phyloP scores from a whole-genome alignment of 2,888 invertebrate genomes.

The Hirtodrosophila alboralis region DNA sequence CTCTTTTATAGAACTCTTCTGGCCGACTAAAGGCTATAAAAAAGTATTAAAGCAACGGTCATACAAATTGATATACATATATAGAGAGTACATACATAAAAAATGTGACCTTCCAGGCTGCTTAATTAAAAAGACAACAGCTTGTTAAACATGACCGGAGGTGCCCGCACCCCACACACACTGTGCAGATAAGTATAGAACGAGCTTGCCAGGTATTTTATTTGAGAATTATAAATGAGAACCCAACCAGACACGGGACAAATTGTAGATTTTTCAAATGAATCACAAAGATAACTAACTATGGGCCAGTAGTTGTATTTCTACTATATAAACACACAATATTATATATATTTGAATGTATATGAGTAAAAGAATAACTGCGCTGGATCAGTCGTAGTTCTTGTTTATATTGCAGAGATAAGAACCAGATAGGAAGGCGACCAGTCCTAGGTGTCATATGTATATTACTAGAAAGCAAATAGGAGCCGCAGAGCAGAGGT shows the following conservation, averaged over 20 bases:
- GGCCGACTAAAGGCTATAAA: slow-evolving; percentile 34
- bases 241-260: slow-evolving; percentile 27
- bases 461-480: slow-evolving; percentile 47
- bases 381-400: slow-evolving; percentile 55
- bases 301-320: slow-evolving; percentile 20
- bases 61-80: slow-evolving; percentile 25
- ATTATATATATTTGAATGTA: slow-evolving; percentile 3
- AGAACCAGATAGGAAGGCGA: slow-evolving; percentile 44
- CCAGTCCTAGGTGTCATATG: slow-evolving; percentile 49
- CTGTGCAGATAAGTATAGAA: slow-evolving; percentile 49
- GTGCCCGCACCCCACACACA: slow-evolving; percentile 9
- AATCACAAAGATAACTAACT: slow-evolving; percentile 68
- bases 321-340: background rate
- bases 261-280: slow-evolving; percentile 56
- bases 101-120: slow-evolving; percentile 63
- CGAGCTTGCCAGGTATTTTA: slow-evolving; percentile 36
- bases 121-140: slow-evolving; percentile 81
- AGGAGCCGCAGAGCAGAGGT: slow-evolving; percentile 35
- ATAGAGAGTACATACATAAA: slow-evolving; percentile 24
- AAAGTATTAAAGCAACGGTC: slow-evolving; percentile 49
- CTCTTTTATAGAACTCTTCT: slow-evolving; percentile 30
- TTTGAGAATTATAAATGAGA: slow-evolving; percentile 38
- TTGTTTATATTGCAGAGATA: slow-evolving; percentile 64
- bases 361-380: slow-evolving; percentile 39
- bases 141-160: slow-evolving; percentile 71